Evolutionary conservation across 1,140 invertebrate genomes (phyloP).

Genomic region (Zaprionus gabonicus): DNA sequence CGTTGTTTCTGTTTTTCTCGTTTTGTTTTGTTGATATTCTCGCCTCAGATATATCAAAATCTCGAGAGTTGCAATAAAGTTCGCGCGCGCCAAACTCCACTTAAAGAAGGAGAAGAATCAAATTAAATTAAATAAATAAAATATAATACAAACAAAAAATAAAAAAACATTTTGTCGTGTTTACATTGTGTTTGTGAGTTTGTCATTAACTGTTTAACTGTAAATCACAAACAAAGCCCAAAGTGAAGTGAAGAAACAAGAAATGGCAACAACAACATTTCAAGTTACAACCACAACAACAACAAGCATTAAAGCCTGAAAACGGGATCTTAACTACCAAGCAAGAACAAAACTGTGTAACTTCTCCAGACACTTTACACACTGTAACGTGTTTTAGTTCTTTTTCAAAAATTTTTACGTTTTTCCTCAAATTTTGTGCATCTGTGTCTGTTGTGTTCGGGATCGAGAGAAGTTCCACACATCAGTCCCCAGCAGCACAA

Average conservation of each 20-base stretch:
- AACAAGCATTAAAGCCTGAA: conserved; percentile 17
- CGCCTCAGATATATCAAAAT: conserved; percentile 5
- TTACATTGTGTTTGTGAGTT: conserved; percentile 15
- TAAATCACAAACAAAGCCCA: conserved; percentile 18
- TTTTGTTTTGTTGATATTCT: conserved; percentile 41
- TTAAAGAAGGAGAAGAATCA: not conserved
- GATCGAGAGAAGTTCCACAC: conserved; percentile 34
- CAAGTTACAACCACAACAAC: conserved; percentile 5
- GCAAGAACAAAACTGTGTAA: conserved; percentile 20
- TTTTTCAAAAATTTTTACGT: not conserved
- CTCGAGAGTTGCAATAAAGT: conserved; percentile 12
- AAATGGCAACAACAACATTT: conserved; percentile 25
- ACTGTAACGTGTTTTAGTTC: not conserved
- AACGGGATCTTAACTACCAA: conserved; percentile 12
- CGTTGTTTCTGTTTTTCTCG: conserved; percentile 49
- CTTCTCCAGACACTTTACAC: conserved; percentile 1
- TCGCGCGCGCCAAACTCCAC: conserved; percentile 44
- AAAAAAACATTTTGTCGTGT: conserved; percentile 19
- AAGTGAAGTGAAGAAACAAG: conserved; percentile 14
- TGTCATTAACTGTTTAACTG: conserved; percentile 29
- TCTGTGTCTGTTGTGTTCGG: conserved; percentile 47
- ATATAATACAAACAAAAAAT: not conserved
- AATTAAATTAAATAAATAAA: conserved; percentile 5
- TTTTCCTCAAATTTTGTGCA: conserved; percentile 9
- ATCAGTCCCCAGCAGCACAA: conserved; percentile 33